Conservation (phyloP, 1,140 invertebrate species). For the Onthophagus taurus region DNA sequence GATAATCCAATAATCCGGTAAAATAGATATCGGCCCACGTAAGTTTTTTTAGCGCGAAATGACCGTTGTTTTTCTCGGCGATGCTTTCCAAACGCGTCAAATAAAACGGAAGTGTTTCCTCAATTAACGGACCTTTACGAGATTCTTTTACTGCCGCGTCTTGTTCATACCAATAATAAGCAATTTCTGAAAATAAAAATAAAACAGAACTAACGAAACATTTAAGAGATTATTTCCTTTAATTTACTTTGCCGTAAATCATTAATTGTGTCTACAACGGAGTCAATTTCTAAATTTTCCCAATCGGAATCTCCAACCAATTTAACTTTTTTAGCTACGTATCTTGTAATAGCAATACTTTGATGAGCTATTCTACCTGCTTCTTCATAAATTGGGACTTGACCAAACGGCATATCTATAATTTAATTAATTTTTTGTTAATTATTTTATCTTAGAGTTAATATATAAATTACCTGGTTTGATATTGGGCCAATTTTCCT, state of each 20-base stretch:
- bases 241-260: slow-evolving; percentile 35
- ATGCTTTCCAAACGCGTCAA: slow-evolving; percentile 47
- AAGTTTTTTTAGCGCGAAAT: slow-evolving; percentile 48
- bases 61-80: slow-evolving; percentile 45
- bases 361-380: slow-evolving; percentile 60
- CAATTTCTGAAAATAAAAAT: slow-evolving; percentile 10
- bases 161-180: slow-evolving; percentile 35
- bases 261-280: slow-evolving; percentile 52
- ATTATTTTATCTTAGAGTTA: too few relatives aligned
- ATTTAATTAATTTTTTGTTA: background rate
- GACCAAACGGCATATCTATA: slow-evolving; percentile 54
- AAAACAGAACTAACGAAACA: background rate
- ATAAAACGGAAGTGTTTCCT: slow-evolving; percentile 47
- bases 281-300: slow-evolving; percentile 56
- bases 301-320: slow-evolving; percentile 54
- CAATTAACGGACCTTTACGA: slow-evolving; percentile 36
- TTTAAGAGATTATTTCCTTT: background rate
- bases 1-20: slow-evolving; percentile 49
- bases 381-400: slow-evolving; percentile 62
- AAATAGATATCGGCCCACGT: slow-evolving; percentile 57
- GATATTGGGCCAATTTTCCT: slow-evolving; percentile 46
- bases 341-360: slow-evolving; percentile 59
- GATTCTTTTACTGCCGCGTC: slow-evolving; percentile 42
- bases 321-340: slow-evolving; percentile 57
- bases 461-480: slow-evolving; percentile 43